A percentile compares a stretch with the other conserved stretches of the same genome.
Conservation (phyloP, 2,797 vertebrate species). For the Etheostoma nigrum region DNA sequence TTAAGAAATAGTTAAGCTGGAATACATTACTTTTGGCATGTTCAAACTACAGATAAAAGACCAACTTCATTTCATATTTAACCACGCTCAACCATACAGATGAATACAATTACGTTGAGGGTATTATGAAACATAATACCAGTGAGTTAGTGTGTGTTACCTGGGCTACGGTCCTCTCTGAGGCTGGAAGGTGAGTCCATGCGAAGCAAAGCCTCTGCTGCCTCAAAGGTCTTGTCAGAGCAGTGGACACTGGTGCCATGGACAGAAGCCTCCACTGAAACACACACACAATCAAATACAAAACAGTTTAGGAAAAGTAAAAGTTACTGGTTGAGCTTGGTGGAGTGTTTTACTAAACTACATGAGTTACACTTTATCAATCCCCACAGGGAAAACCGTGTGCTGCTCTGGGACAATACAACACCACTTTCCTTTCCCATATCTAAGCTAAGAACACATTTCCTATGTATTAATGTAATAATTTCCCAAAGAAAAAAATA, state of each 20-base stretch:
- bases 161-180: conserved; percentile 92
- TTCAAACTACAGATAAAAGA: neutral
- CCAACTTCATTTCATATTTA: neutral
- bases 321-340: neutral
- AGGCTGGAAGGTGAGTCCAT: conserved; percentile 98
- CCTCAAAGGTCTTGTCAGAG: conserved; percentile 97
- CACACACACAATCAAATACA: conserved; percentile 32
- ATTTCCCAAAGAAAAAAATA: neutral
- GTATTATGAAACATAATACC: neutral
- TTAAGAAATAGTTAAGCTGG: neutral
- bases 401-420: neutral
- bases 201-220: conserved; percentile 95
- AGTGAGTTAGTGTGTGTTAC: conserved; percentile 73
- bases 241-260: conserved; percentile 92
- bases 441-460: neutral
- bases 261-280: conserved; percentile 96
- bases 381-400: neutral
- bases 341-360: neutral
- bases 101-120: neutral
- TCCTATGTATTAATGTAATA: neutral
- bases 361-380: rapidly evolving
- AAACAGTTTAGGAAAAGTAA: neutral
- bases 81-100: neutral
- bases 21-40: neutral
- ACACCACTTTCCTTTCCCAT: neutral